phyloP scores from a whole-genome alignment of 2,888 invertebrate species.

The Bugula neritina region DNA sequence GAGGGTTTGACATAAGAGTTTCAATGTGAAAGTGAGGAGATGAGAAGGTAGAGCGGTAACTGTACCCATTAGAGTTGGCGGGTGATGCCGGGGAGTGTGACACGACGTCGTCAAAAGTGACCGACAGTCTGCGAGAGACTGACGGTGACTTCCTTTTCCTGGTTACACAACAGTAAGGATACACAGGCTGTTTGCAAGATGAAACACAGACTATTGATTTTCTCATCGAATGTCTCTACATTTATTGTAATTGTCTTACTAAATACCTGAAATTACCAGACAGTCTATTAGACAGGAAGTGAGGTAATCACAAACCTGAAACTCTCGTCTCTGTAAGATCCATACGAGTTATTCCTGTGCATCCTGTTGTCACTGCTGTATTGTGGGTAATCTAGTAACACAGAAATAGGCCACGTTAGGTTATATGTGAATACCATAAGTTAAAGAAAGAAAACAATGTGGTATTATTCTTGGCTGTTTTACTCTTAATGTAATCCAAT shows the following conservation, averaged over 20 bases:
- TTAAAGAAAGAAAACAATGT: no score
- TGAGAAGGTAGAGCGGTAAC: background rate
- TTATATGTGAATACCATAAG: no score
- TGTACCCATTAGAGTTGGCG: background rate
- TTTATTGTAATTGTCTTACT: no score
- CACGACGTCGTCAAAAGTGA: background rate
- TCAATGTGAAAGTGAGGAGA: background rate
- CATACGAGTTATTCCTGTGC: conserved; percentile 16
- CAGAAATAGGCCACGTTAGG: no score
- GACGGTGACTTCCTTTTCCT: background rate
- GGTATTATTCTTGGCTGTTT: no score
- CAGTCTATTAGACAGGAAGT: background rate
- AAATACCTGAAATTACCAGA: no score
- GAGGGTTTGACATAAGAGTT: no score
- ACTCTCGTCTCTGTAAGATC: conserved; percentile 17
- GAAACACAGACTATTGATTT: no score
- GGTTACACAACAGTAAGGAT: background rate
- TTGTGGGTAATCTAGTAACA: conserved; percentile 11
- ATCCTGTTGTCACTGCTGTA: background rate
- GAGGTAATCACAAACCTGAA: background rate
- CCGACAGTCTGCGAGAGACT: background rate
- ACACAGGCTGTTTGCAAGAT: no score
- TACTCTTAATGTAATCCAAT: no score
- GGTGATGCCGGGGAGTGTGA: background rate
- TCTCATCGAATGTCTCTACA: no score